A percentile compares a stretch with the other conserved stretches of the same genome.
These are phyloP conservation scores for Scopus umbretta DNA, from an alignment of 2,113 vertebrate genomes.

Conservation along the genomic window DNA sequence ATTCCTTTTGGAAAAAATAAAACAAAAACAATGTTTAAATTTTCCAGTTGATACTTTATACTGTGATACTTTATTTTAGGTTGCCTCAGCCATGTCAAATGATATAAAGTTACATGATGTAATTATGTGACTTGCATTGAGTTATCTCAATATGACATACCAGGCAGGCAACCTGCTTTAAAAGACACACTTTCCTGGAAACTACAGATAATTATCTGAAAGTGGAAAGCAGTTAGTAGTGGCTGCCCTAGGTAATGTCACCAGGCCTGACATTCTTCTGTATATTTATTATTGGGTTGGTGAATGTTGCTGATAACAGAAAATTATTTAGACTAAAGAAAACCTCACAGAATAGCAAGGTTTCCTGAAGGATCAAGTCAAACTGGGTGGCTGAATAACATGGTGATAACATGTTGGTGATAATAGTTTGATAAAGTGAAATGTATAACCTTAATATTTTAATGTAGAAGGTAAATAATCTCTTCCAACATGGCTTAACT, in stretches of 20 bases:
- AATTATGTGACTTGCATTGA: conserved; percentile 47
- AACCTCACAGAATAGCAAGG: background rate
- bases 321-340: background rate
- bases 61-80: conserved; percentile 58
- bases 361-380: background rate
- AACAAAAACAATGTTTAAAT: conserved; percentile 58
- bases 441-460: background rate
- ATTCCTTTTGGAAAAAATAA: background rate
- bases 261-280: background rate
- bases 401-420: background rate
- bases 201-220: conserved; percentile 40
- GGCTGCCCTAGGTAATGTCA: background rate
- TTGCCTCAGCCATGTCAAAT: conserved; percentile 61
- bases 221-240: conserved; percentile 1
- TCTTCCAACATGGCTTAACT: background rate
- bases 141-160: conserved; percentile 45
- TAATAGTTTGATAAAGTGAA: background rate
- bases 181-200: conserved; percentile 6
- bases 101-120: conserved; percentile 50
- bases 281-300: conserved; percentile 32
- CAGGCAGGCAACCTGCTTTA: conserved; percentile 26
- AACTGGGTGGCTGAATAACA: background rate
- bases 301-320: conserved; percentile 4
- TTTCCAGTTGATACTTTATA: conserved; percentile 59
- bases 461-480: background rate